phyloP scores from a whole-genome alignment of 1,140 invertebrate species.

The Sycophaga agraensis region DNA sequence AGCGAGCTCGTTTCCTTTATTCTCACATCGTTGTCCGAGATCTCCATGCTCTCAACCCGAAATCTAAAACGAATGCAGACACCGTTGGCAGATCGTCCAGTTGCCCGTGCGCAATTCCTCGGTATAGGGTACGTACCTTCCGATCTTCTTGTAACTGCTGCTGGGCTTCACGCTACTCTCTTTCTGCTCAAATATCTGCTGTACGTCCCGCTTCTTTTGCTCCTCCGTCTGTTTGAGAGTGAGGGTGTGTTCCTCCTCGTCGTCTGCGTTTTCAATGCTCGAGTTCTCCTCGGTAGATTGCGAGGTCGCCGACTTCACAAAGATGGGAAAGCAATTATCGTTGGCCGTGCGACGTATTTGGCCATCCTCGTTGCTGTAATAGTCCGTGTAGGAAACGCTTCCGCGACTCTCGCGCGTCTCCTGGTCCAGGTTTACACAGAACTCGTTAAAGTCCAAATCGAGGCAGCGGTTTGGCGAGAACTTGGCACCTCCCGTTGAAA shows the following conservation, averaged over 20 bases:
- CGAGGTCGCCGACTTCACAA: constrained; percentile 32
- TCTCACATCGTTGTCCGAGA: constrained; percentile 50
- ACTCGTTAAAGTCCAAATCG: constrained; percentile 62
- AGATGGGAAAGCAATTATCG: constrained; percentile 25
- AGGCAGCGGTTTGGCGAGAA: constrained; percentile 59
- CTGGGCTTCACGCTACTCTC: constrained; percentile 39
- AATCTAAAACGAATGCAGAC: constrained; percentile 39
- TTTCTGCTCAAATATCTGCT: constrained; percentile 50
- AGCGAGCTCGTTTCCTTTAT: constrained; percentile 44
- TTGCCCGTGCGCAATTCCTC: neutral
- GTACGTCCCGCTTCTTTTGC: constrained; percentile 52
- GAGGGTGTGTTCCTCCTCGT: constrained; percentile 54
- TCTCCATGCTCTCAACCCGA: constrained; percentile 53
- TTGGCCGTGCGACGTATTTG: constrained; percentile 45
- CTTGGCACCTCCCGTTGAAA: constrained; percentile 55
- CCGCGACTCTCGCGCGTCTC: constrained; percentile 47
- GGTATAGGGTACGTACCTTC: constrained; percentile 38
- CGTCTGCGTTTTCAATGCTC: constrained; percentile 43
- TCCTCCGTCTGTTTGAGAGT: constrained; percentile 51
- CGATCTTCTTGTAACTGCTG: constrained; percentile 52
- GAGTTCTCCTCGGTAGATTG: constrained; percentile 32
- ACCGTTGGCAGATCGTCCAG: neutral
- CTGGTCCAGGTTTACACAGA: constrained; percentile 62
- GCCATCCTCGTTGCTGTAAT: constrained; percentile 56
- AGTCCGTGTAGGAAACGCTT: constrained; percentile 57